These are phyloP conservation scores for Zaprionus tsacasi DNA, from an alignment of 1,140 invertebrate species.

Conservation along the genomic window DNA sequence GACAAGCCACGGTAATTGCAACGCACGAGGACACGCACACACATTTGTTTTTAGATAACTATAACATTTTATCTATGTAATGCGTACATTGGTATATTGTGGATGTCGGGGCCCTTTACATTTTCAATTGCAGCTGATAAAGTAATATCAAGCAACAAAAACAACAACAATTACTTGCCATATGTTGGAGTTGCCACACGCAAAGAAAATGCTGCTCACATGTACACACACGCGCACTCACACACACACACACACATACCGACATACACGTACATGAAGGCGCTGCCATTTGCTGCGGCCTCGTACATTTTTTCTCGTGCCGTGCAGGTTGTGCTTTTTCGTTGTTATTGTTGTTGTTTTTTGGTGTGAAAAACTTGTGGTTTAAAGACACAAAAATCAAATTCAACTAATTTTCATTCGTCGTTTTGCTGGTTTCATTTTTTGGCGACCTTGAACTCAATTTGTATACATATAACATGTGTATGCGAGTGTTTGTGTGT, in stretches of 20 bases:
- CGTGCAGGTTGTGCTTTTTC: slow-evolving; percentile 20
- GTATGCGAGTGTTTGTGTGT: neutral
- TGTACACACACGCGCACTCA: slow-evolving; percentile 20
- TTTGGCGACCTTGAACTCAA: slow-evolving; percentile 73
- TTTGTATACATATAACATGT: slow-evolving; percentile 26
- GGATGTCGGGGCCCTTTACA: slow-evolving; percentile 35
- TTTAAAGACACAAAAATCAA: slow-evolving; percentile 39
- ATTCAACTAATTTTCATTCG: slow-evolving; percentile 64
- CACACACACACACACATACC: slow-evolving; percentile 14
- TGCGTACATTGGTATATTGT: slow-evolving; percentile 8
- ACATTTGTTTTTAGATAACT: slow-evolving; percentile 2
- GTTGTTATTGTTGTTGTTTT: slow-evolving; percentile 24
- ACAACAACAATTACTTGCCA: slow-evolving; percentile 47
- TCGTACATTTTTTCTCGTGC: slow-evolving; percentile 52
- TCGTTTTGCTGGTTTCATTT: slow-evolving; percentile 65
- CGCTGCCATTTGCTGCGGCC: slow-evolving; percentile 68
- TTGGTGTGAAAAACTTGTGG: slow-evolving; percentile 78
- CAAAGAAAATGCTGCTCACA: slow-evolving; percentile 57
- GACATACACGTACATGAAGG: slow-evolving; percentile 39
- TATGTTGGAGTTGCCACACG: slow-evolving; percentile 79
- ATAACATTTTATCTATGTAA: slow-evolving; percentile 18
- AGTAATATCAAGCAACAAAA: slow-evolving; percentile 22
- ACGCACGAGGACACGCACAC: neutral
- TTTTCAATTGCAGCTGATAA: slow-evolving; percentile 54
- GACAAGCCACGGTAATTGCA: slow-evolving; percentile 43